Percentiles rank a stretch among this genome's conserved stretches.
Conservation (phyloP, 2,888 invertebrate species). For the Acrobasis consociella region DNA sequence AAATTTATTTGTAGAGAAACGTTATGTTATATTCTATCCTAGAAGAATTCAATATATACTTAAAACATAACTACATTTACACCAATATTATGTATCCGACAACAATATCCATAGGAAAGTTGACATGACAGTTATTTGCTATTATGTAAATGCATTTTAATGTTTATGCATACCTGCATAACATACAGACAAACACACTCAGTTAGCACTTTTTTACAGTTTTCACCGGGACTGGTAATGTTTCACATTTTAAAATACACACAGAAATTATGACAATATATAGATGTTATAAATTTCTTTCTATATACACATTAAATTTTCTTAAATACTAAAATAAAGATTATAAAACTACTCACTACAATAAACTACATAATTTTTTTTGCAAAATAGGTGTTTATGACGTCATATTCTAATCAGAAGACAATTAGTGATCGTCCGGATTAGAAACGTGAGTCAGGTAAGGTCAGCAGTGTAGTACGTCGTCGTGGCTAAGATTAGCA, state of each 20-base stretch:
- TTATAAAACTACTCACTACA: no score
- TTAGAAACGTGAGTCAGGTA: slow-evolving; percentile 54
- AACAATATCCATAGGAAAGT: no score
- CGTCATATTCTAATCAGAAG: slow-evolving; percentile 35
- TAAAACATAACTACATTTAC: no score
- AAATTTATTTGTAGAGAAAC: no score
- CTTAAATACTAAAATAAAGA: no score
- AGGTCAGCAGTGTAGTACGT: slow-evolving; percentile 59
- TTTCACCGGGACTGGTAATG: not conserved
- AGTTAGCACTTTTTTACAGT: not conserved
- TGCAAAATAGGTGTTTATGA: not conserved
- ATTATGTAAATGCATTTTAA: not conserved
- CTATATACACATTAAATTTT: no score
- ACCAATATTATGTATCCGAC: no score
- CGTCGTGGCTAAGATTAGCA: slow-evolving; percentile 63
- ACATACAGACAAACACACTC: not conserved
- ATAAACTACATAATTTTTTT: no score
- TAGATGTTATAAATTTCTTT: no score
- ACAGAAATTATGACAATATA: no score
- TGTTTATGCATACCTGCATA: not conserved
- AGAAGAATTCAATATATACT: no score
- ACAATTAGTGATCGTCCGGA: slow-evolving; percentile 38
- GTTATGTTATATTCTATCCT: no score
- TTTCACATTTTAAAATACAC: not conserved
- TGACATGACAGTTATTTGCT: not conserved